Evolutionary conservation across 2,113 vertebrate species (phyloP), one percentile per base, ranked within the genome.

Genomic region (Corythaeola cristata): DNA sequence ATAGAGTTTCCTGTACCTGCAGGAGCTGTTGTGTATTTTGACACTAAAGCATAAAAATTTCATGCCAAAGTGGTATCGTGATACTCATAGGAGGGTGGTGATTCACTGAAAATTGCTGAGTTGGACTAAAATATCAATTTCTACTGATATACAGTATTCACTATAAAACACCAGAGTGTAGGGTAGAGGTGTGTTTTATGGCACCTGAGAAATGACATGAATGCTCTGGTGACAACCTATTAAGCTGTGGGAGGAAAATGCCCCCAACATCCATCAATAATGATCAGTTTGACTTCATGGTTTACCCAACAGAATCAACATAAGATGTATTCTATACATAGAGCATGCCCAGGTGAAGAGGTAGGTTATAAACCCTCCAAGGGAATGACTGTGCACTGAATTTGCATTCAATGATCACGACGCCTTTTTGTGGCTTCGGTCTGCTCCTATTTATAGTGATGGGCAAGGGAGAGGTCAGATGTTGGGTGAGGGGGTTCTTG

Each of bases 321-420:
- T 15, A 64, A 58, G 53, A 27, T 26, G 12, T 19, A 23, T 47
- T 41, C 30, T 37, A 33, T 7, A 30, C 19, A 2, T 3, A 13
- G 20, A 73, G 5, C 0, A 1, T 18, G 41, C 10, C 20, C 5
- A 16, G 26, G 8, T 58, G 44, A 32, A 35, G 49, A 39, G 7
- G 24, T 12, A 35, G 73, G 22, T 33, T 41, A 50, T 27, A 55
- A 71, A 41, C n/a, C 12, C 21, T 56, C 22, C 37, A 47, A 62
- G n/a, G 37, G 64, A 77, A 15, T 4, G 49, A 5, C 14, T 60
- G 39, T 39, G 39, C 39, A 2, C 26, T 13, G 5, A 19, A 32
- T 35, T 41, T 4, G 5, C 5, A 32, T 7, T n/a, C 39, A 15
- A 4, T 41, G 55, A 26, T 22, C 21, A 32, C 1, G 13, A 27